Base-by-base conservation (phyloP, 2,888 invertebrate genomes). In the Mycogona germanica region DNA sequence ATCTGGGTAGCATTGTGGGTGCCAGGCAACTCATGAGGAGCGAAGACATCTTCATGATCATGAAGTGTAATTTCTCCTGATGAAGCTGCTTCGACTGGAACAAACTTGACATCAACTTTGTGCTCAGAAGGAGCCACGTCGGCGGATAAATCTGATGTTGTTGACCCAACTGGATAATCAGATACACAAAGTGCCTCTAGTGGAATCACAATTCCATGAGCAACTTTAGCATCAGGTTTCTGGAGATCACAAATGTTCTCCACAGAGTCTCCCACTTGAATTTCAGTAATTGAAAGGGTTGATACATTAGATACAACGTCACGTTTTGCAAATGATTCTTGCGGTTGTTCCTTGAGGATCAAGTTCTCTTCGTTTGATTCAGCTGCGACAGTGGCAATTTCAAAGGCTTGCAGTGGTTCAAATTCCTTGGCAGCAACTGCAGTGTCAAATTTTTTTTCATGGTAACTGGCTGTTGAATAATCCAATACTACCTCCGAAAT, bases 131-230 rank as follows among this genome's bases (percentile, higher is more conserved):
- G 50, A n/a, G 28, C n/a, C 29, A 40, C 9, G 9, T 28, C 19
- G 30, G 50, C 30, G 25, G 42, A 32, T 30, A 54, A 28, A 32
- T 52, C 46, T 29, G 29, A 47, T 14, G 49, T 55, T 28, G 38
- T 51, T 5, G 30, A 12, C 14, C 46, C 57, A 14, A 49, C 40
- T n/a, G 55, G 44, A 40, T 28, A 26, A 37, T 55, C 49, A n/a
- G 45, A 48, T n/a, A 59, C 45, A 3, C 38, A 35, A 5, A 58
- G 37, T 28, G 48, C 52, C 51, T 55, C 53, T 51, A 53, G n/a
- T n/a, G n/a, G n/a, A n/a, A n/a, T n/a, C n/a, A n/a, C n/a, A n/a
- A n/a, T n/a, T n/a, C n/a, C n/a, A n/a, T n/a, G n/a, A n/a, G n/a
- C n/a, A n/a, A n/a, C n/a, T n/a, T n/a, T n/a, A n/a, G n/a, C n/a